Evolutionary conservation across 2,888 invertebrate genomes (phyloP).

Genomic region (Andrena haemorrhoa): DNA sequence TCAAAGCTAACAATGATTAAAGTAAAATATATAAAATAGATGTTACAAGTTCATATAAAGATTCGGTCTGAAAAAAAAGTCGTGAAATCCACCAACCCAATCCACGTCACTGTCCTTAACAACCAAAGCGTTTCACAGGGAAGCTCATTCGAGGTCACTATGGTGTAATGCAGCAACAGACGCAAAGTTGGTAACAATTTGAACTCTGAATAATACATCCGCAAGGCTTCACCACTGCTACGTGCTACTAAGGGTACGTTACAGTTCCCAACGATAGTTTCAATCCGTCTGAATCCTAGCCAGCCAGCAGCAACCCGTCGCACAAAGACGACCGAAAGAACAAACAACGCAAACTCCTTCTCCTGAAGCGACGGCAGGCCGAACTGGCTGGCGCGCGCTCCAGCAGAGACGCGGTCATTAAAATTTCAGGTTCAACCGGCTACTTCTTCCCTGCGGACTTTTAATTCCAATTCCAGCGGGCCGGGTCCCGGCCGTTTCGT

Average conservation of each 20-base stretch:
- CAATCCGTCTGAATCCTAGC: not conserved
- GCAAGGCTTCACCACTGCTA: not conserved
- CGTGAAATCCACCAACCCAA: not conserved
- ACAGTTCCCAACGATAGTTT: not conserved
- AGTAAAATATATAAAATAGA: too few relatives aligned
- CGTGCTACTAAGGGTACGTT: not conserved
- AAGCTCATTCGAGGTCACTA: not conserved
- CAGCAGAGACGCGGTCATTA: not conserved
- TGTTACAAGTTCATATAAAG: too few relatives aligned
- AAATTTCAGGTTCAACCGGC: slow-evolving; percentile 15
- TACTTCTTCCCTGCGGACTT: slow-evolving; percentile 28
- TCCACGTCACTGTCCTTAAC: not conserved
- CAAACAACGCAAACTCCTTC: not conserved
- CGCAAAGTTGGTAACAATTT: slow-evolving; percentile 5
- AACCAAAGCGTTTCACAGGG: not conserved
- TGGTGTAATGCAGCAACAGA: not conserved
- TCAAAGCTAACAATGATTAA: too few relatives aligned
- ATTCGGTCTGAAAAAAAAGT: not conserved
- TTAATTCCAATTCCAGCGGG: slow-evolving; percentile 36
- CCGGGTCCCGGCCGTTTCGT: slow-evolving; percentile 30
- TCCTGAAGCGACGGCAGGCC: not conserved
- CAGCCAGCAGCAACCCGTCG: not conserved
- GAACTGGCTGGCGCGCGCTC: not conserved
- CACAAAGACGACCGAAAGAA: slow-evolving; percentile 1
- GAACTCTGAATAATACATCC: not conserved